phyloP scores from a whole-genome alignment of 2,888 invertebrate species.

The Lithophane ornitopus region DNA sequence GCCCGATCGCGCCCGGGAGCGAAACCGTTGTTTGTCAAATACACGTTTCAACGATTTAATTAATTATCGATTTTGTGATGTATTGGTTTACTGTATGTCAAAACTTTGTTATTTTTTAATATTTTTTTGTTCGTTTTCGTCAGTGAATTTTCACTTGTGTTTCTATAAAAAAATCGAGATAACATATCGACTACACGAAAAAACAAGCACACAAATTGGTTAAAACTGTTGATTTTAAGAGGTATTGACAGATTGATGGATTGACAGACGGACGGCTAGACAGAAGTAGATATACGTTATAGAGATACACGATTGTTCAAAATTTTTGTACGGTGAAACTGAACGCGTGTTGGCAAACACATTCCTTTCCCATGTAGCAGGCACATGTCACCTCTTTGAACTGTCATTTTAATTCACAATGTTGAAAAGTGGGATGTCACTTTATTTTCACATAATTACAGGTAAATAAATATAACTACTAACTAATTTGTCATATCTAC shows the following conservation, averaged over 20 bases:
- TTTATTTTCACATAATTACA: too few relatives aligned
- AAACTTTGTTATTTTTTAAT: background rate
- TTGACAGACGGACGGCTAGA: background rate
- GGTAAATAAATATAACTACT: too few relatives aligned
- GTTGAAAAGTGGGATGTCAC: too few relatives aligned
- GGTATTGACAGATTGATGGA: too few relatives aligned
- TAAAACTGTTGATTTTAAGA: background rate
- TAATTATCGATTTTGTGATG: constrained; percentile 19
- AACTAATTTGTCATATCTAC: too few relatives aligned
- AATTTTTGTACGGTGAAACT: too few relatives aligned
- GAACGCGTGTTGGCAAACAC: background rate
- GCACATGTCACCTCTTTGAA: background rate
- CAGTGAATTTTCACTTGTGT: background rate
- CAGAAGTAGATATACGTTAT: too few relatives aligned
- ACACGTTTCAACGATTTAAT: constrained; percentile 7
- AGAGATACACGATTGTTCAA: too few relatives aligned
- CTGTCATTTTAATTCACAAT: background rate
- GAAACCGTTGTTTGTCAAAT: constrained; percentile 34
- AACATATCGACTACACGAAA: background rate
- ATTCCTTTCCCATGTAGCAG: background rate
- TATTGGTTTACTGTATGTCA: constrained; percentile 7
- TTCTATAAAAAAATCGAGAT: background rate
- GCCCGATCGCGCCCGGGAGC: constrained; percentile 24
- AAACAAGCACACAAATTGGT: background rate
- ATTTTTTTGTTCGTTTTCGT: background rate